Conservation (phyloP, 1,140 invertebrate genomes). For the Drosophila malerkotliana region DNA sequence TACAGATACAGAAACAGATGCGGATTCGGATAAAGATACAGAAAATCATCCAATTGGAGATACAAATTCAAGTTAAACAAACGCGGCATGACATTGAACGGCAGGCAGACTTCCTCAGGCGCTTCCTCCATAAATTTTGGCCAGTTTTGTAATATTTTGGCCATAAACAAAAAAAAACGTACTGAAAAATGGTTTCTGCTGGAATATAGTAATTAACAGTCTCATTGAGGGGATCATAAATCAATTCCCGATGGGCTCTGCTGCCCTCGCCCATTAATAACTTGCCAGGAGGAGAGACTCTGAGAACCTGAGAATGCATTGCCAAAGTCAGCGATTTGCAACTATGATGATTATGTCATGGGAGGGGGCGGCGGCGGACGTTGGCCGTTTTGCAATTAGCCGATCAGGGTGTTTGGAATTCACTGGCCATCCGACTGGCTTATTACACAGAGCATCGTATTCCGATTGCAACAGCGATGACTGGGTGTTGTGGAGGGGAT, state of each 20-base stretch:
- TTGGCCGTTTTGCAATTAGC: slow-evolving; percentile 56
- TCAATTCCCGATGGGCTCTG: slow-evolving; percentile 42
- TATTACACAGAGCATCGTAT: slow-evolving; percentile 38
- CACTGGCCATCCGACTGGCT: slow-evolving; percentile 41
- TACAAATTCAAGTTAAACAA: slow-evolving; percentile 59
- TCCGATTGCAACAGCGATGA: slow-evolving; percentile 40
- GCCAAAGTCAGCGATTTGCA: slow-evolving; percentile 45
- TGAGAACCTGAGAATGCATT: slow-evolving; percentile 29
- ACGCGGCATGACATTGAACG: slow-evolving; percentile 70
- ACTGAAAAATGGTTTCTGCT: slow-evolving; percentile 39
- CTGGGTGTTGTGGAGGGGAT: slow-evolving; percentile 30
- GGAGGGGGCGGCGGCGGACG: slow-evolving; percentile 21
- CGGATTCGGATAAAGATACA: slow-evolving; percentile 6
- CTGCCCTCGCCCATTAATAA: slow-evolving; percentile 12
- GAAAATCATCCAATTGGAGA: background rate
- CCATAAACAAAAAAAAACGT: slow-evolving; percentile 42
- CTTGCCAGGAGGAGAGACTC: slow-evolving; percentile 8
- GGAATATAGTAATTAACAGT: slow-evolving; percentile 38
- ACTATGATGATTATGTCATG: slow-evolving; percentile 58
- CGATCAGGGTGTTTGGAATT: slow-evolving; percentile 46
- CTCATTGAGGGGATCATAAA: slow-evolving; percentile 41
- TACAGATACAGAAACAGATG: background rate
- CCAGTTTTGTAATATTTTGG: slow-evolving; percentile 71
- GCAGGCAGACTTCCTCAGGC: slow-evolving; percentile 11
- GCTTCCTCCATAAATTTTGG: slow-evolving; percentile 74